These are phyloP conservation scores for Pogonophryne albipinna DNA, from an alignment of 2,797 vertebrate genomes.

Conservation along the genomic window DNA sequence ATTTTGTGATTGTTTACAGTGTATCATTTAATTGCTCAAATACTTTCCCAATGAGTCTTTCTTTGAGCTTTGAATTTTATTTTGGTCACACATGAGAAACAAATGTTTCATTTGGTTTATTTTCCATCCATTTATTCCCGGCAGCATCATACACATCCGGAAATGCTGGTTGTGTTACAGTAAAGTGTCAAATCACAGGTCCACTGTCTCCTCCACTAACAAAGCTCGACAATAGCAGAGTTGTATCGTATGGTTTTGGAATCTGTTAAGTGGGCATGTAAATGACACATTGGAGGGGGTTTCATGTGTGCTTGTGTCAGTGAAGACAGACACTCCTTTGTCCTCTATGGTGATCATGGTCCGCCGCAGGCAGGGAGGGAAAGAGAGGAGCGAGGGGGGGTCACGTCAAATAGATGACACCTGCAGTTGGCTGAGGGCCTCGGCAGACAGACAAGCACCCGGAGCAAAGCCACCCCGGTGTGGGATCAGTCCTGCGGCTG, in stretches of 20 bases:
- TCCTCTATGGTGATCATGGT: slow-evolving; percentile 51
- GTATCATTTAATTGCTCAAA: neutral
- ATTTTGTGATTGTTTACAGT: neutral
- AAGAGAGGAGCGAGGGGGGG: slow-evolving; percentile 17
- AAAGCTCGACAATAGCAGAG: slow-evolving; percentile 40
- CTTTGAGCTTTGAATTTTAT: neutral
- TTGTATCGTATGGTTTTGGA: slow-evolving; percentile 28
- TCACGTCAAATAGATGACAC: slow-evolving; percentile 74
- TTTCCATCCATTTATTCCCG: slow-evolving; percentile 2
- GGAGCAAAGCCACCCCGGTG: slow-evolving; percentile 66
- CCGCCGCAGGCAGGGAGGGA: slow-evolving; percentile 41
- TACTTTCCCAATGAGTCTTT: neutral
- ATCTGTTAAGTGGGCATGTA: slow-evolving; percentile 46
- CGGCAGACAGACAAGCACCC: slow-evolving; percentile 53
- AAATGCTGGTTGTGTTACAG: slow-evolving; percentile 34
- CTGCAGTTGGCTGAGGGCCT: slow-evolving; percentile 63
- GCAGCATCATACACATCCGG: slow-evolving; percentile 4
- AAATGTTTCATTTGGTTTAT: neutral
- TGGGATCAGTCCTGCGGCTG: slow-evolving; percentile 66
- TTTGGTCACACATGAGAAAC: neutral
- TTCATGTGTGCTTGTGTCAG: slow-evolving; percentile 49
- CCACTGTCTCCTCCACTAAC: slow-evolving; percentile 26
- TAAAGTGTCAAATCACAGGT: slow-evolving; percentile 49
- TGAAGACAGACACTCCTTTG: slow-evolving; percentile 72
- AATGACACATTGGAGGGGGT: slow-evolving; percentile 41